A percentile compares a stretch with the other conserved stretches of the same genome.
phyloP scores from a whole-genome alignment of 1,140 invertebrate genomes.

The Armadillidium nasatum region DNA sequence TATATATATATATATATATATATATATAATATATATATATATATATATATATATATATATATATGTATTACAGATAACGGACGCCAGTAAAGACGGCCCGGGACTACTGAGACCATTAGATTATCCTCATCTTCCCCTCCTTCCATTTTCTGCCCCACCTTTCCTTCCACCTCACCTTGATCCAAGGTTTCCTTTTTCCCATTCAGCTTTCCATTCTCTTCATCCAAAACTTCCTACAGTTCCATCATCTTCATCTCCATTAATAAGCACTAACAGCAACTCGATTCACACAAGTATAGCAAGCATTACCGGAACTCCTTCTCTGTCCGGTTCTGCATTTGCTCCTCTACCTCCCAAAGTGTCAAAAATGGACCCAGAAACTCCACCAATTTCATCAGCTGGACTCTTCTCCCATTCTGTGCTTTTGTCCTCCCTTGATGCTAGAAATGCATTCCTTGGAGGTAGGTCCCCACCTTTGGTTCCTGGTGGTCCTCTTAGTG shows the following conservation, averaged over 20 bases:
- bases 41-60: too few relatives aligned
- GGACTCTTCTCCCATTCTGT: conserved; percentile 51
- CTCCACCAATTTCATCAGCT: conserved; percentile 48
- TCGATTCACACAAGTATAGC: conserved; percentile 22
- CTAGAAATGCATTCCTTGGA: conserved; percentile 60
- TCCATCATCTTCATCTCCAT: conserved; percentile 22
- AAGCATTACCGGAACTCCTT: conserved; percentile 18
- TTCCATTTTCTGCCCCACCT: conserved; percentile 37
- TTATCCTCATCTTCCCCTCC: conserved; percentile 37
- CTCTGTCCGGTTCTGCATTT: conserved; percentile 37
- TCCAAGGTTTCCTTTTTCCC: conserved; percentile 36
- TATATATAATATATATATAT: too few relatives aligned
- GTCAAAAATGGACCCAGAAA: conserved; percentile 36
- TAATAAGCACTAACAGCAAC: conserved; percentile 22
- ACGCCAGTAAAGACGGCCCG: conserved; percentile 34
- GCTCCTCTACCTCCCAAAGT: conserved; percentile 37
- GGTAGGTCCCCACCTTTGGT: conserved; percentile 53
- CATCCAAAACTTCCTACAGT: conserved; percentile 31
- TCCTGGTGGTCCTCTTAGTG: conserved; percentile 51
- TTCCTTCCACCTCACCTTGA: conserved; percentile 41
- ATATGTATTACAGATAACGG: conserved; percentile 29
- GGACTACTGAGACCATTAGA: conserved; percentile 38
- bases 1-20: too few relatives aligned
- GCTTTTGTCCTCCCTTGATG: conserved; percentile 67
- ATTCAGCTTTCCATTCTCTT: conserved; percentile 40